These are phyloP conservation scores for Lacerta viridis DNA, from an alignment of 2,797 vertebrate species.

Conservation along the genomic window DNA sequence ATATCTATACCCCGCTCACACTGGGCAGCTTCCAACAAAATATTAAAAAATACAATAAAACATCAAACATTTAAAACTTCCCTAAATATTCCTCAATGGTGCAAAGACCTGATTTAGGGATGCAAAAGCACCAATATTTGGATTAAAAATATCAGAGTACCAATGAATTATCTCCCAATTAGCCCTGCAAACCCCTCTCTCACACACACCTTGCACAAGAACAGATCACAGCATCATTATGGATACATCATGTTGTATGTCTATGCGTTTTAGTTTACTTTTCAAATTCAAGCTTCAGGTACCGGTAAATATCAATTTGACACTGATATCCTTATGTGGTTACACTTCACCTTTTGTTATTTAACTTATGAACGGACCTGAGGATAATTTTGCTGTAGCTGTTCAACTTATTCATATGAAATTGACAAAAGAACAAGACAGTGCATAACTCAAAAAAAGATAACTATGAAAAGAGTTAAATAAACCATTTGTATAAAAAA, in stretches of 20 bases:
- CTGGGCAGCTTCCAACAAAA: no score
- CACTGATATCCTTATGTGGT: background rate
- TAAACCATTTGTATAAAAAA: background rate
- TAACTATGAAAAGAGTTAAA: conserved; percentile 44
- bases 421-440: conserved; percentile 66
- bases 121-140: background rate
- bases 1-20: no score
- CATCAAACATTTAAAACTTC: no score
- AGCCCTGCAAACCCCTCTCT: background rate
- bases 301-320: background rate
- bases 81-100: background rate
- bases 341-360: background rate
- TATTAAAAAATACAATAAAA: no score
- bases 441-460: conserved; percentile 39
- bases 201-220: background rate
- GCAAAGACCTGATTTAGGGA: background rate
- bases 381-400: conserved; percentile 13
- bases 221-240: background rate
- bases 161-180: background rate
- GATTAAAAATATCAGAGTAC: conserved; percentile 31
- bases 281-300: conserved; percentile 1
- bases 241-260: background rate
- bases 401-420: conserved; percentile 73
- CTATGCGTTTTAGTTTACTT: background rate
- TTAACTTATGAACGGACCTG: no score